A percentile compares a stretch with the other conserved stretches of the same genome.
Evolutionary conservation across 2,888 invertebrate species (phyloP).

Genomic region (Harpagoxenus sublaevis): DNA sequence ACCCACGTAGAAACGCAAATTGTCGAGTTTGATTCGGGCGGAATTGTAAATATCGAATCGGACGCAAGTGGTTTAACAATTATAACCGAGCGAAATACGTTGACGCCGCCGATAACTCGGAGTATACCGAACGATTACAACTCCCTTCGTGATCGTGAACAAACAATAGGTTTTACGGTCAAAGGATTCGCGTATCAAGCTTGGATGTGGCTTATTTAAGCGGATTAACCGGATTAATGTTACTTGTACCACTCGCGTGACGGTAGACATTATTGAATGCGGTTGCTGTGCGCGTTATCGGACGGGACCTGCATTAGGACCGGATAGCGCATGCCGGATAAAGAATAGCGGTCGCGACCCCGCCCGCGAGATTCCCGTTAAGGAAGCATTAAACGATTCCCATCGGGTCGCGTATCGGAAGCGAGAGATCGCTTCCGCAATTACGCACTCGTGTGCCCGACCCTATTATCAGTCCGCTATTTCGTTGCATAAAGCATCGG

Average conservation of each 20-base stretch:
- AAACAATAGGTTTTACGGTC: slow-evolving; percentile 20
- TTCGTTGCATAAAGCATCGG: not conserved
- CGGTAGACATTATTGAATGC: slow-evolving; percentile 34
- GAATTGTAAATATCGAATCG: not conserved
- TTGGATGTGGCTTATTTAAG: slow-evolving; percentile 37
- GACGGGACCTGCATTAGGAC: not conserved
- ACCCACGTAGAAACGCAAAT: not conserved
- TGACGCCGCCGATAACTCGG: not conserved
- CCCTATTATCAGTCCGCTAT: slow-evolving; percentile 31
- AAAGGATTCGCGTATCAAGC: slow-evolving; percentile 17
- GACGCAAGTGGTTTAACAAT: not conserved
- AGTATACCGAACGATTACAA: not conserved
- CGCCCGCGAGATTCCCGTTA: slow-evolving; percentile 44
- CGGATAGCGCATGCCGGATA: slow-evolving; percentile 23
- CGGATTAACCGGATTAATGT: slow-evolving; percentile 40
- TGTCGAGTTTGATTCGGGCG: not conserved
- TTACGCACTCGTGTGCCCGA: slow-evolving; percentile 30
- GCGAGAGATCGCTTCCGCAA: slow-evolving; percentile 34
- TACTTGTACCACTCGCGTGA: slow-evolving; percentile 26
- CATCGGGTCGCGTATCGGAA: slow-evolving; percentile 47
- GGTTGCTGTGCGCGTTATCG: slow-evolving; percentile 26
- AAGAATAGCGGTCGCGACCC: slow-evolving; percentile 26
- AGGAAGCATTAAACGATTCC: slow-evolving; percentile 44
- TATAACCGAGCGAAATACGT: not conserved
- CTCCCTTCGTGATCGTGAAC: not conserved